Conservation (phyloP, 2,888 invertebrate species). For the Beris morrisii region DNA sequence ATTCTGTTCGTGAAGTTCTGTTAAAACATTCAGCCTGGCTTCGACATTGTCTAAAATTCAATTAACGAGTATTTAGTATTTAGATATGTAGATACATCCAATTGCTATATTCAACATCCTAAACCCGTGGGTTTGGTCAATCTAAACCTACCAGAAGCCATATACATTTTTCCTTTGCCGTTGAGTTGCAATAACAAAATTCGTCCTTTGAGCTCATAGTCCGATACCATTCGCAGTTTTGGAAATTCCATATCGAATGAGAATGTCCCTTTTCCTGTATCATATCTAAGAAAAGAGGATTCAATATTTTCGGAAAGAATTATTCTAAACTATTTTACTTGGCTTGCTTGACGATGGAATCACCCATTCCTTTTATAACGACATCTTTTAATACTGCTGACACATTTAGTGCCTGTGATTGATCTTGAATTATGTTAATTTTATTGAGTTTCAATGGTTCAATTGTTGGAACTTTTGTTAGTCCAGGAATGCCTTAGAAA, state of each 20-base stretch:
- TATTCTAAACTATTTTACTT: slow-evolving; percentile 57
- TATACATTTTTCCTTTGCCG: slow-evolving; percentile 67
- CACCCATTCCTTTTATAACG: slow-evolving; percentile 68
- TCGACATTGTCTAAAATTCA: slow-evolving; percentile 63
- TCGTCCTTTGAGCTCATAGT: slow-evolving; percentile 69
- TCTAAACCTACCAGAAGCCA: slow-evolving; percentile 5
- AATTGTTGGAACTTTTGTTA: slow-evolving; percentile 62
- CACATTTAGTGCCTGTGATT: slow-evolving; percentile 69
- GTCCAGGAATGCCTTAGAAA: slow-evolving; percentile 51
- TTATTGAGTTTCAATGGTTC: slow-evolving; percentile 70
- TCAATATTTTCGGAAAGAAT: too few species aligned
- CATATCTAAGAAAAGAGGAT: slow-evolving; percentile 8
- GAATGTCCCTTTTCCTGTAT: slow-evolving; percentile 8
- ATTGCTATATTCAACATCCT: too few species aligned
- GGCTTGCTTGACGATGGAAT: slow-evolving; percentile 66
- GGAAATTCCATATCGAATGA: slow-evolving; percentile 59
- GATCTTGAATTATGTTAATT: slow-evolving; percentile 71
- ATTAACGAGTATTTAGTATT: too few species aligned
- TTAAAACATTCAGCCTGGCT: slow-evolving; percentile 67
- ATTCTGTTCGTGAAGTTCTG: slow-evolving; percentile 65
- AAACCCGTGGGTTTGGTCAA: too few species aligned
- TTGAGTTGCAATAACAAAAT: slow-evolving; percentile 71
- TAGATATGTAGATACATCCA: too few species aligned
- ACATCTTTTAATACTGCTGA: slow-evolving; percentile 72
- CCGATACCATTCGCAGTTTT: slow-evolving; percentile 68